Evolutionary conservation across 2,888 invertebrate genomes (phyloP).

Genomic region (Linyphia triangularis): DNA sequence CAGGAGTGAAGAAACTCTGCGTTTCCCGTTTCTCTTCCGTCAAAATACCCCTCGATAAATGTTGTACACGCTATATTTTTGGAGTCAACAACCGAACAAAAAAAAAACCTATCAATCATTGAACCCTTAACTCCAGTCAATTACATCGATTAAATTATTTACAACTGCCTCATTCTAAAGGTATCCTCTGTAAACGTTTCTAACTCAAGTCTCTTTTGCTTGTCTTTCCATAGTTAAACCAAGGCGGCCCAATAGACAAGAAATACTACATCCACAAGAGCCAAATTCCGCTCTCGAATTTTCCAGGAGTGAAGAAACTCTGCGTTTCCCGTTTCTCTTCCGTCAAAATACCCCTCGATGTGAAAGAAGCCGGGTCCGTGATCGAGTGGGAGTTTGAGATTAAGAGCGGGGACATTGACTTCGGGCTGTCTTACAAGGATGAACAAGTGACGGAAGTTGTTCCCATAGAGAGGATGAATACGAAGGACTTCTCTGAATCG

Average conservation of each 20-base stretch:
- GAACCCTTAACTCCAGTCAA: no score
- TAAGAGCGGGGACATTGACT: conserved; percentile 44
- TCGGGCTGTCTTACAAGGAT: conserved; percentile 40
- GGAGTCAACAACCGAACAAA: no score
- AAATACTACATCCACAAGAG: conserved; percentile 36
- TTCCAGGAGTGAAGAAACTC: conserved; percentile 24
- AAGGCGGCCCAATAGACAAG: conserved; percentile 39
- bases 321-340: conserved; percentile 35
- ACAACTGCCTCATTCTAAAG: no score
- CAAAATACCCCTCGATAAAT: no score
- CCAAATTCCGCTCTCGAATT: conserved; percentile 8
- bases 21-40: no score
- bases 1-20: no score
- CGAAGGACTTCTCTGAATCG: conserved; percentile 42
- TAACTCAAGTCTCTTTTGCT: no score
- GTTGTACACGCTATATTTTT: no score
- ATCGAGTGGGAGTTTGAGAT: conserved; percentile 70
- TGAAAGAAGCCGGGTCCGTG: conserved; percentile 29
- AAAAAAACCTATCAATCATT: no score
- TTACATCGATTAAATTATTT: no score
- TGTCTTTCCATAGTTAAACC: conserved; percentile 14
- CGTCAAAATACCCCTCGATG: conserved; percentile 9
- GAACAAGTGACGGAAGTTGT: conserved; percentile 32
- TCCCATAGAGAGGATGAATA: conserved; percentile 39
- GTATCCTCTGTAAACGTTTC: no score